Conservation (phyloP, 2,797 vertebrate species). For the Coreius guichenoti region DNA sequence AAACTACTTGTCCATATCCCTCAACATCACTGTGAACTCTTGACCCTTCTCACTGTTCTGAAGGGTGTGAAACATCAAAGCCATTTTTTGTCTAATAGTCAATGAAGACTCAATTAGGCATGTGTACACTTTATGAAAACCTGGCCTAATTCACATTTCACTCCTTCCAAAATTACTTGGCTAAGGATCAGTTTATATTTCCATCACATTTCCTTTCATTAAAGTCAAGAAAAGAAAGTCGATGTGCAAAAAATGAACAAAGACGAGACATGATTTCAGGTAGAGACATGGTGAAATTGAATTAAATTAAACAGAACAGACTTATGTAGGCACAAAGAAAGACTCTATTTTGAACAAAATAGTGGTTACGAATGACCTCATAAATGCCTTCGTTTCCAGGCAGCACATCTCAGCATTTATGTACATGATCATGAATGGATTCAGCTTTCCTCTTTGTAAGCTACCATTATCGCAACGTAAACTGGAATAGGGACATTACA, state of each 20-base stretch:
- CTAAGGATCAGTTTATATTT: not conserved
- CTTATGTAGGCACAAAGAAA: not conserved
- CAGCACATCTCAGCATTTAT: constrained; percentile 17
- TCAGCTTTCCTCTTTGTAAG: constrained; percentile 11
- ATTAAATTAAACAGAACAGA: not conserved
- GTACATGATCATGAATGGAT: not conserved
- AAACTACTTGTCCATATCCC: not conserved
- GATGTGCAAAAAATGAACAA: constrained; percentile 5
- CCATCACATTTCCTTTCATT: constrained; percentile 18
- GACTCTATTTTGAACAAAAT: not conserved
- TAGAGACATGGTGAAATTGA: not conserved
- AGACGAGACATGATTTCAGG: not conserved
- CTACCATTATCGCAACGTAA: constrained; percentile 2
- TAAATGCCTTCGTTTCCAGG: constrained; percentile 10
- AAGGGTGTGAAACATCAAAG: constrained; percentile 15
- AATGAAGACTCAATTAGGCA: not conserved
- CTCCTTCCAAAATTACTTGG: not conserved
- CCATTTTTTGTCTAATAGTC: not conserved
- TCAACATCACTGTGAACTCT: not conserved
- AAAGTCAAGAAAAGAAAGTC: not conserved
- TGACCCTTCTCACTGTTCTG: constrained; percentile 10
- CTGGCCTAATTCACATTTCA: constrained; percentile 9
- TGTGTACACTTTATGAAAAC: not conserved
- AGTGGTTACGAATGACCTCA: not conserved
- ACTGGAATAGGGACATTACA: constrained; percentile 5